Base-by-base conservation (phyloP, 2,113 vertebrate genomes). In the Pavo muticus region DNA sequence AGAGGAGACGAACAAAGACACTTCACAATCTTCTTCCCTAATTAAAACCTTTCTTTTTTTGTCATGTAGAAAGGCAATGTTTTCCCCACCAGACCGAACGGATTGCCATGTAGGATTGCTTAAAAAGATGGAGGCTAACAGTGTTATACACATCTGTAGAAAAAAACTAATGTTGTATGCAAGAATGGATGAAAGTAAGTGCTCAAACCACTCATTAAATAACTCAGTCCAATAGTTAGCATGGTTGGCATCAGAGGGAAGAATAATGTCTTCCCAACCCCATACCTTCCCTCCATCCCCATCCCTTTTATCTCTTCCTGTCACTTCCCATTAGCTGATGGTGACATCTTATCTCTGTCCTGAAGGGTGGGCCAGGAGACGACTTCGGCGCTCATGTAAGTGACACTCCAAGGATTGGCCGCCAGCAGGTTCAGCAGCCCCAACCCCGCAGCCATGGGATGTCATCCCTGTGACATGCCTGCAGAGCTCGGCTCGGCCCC, bases 241-340 rank as follows among this genome's bases (percentile, higher is more conserved):
- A 65, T 69, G 86, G 74, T 86, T 96, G 95, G 96, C 95, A 96
- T 97, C 95, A 96, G 92, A 91, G 95, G 80, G 93, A 97, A 96
- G 96, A 97, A 98, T 93, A 97, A 95, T 96, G 96, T 95, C 94
- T 91, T 92, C 95, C 95, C 92, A 88, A 90, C 95, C 95, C 20
- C 3, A 97, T 97, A 97, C 95, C 95, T 97, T 94, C 96, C 90
- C 94, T 96, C 96, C 88, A 92, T 97, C 95, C 84, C 73, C 80
- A 96, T 97, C 96, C 95, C 96, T 97, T 98, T 91, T 96, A 92
- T 97, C 95, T 96, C 96, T 94, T 97, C 97, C 97, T 98, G 98
- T 98, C 98, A 97, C 96, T 98, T 98, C 95, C 97, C 95, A 98
- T 98, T 98, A 98, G 96, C 94, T 94, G 97, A 97, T 98, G 93